These are phyloP conservation scores for Urophycis tenuis DNA, from an alignment of 2,797 vertebrate species.

Conservation along the genomic window DNA sequence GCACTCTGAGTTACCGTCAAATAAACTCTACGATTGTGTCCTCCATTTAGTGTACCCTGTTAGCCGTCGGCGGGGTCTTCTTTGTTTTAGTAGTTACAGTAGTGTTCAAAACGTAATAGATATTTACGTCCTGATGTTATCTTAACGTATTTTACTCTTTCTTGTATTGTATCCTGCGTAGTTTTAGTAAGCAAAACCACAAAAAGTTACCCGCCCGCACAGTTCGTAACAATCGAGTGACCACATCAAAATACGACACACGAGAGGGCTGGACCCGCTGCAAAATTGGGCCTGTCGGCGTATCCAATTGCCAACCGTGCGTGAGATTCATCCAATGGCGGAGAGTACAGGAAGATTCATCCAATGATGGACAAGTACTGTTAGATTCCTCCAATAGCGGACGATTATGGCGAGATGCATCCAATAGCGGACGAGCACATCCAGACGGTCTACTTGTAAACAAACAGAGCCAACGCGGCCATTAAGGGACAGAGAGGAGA, in stretches of 20 bases:
- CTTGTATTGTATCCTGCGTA: background rate
- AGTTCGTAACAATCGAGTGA: background rate
- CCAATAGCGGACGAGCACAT: slow-evolving; percentile 38
- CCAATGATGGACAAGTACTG: too few relatives aligned
- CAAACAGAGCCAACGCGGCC: slow-evolving; percentile 57
- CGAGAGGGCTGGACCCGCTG: too few relatives aligned
- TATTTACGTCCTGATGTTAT: background rate
- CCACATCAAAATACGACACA: too few relatives aligned
- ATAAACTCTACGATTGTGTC: background rate
- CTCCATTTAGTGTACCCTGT: background rate
- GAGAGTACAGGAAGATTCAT: background rate
- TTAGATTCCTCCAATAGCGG: too few relatives aligned
- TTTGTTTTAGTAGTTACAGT: background rate
- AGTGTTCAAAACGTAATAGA: background rate
- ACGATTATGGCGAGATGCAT: background rate
- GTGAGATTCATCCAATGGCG: background rate
- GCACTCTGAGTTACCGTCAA: too few relatives aligned
- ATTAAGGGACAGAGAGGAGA: slow-evolving; percentile 39
- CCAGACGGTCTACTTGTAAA: slow-evolving; percentile 55
- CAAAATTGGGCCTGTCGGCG: too few relatives aligned
- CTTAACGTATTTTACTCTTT: background rate
- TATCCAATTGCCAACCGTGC: background rate
- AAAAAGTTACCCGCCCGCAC: background rate
- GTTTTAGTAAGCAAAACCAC: background rate
- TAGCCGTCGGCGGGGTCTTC: background rate